phyloP scores from a whole-genome alignment of 2,113 vertebrate species.

The Hippotragus niger region DNA sequence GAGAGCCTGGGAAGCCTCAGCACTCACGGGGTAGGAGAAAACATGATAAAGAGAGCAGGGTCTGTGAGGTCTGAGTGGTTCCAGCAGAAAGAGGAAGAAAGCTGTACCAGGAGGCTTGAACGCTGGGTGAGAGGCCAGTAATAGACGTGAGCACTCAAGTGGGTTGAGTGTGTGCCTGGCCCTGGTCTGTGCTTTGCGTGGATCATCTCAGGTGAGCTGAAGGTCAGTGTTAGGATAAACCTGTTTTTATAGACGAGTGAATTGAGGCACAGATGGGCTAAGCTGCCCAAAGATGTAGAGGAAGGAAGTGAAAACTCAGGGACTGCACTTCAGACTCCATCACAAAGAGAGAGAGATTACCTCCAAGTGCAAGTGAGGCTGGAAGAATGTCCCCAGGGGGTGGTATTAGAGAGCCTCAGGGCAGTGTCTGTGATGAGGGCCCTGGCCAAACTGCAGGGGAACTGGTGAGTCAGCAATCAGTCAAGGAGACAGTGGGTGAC shows the following conservation, averaged over 20 bases:
- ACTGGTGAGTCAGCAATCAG: not conserved
- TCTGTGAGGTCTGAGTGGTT: not conserved
- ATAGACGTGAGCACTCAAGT: not conserved
- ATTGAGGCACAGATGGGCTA: not conserved
- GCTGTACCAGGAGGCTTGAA: not conserved
- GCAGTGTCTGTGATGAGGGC: not conserved
- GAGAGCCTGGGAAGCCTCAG: not conserved
- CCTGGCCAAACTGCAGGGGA: not conserved
- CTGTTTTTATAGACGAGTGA: not conserved
- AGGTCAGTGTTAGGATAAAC: not conserved
- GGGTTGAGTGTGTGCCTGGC: no score
- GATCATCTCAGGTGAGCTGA: not conserved
- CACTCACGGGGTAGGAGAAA: not conserved
- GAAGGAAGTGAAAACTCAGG: not conserved
- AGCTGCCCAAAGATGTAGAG: not conserved
- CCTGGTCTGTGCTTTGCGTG: not conserved
- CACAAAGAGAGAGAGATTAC: rapidly evolving
- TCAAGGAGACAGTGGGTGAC: not conserved
- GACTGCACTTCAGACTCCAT: not conserved
- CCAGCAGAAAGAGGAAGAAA: not conserved
- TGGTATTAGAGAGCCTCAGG: not conserved
- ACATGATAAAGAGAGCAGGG: not conserved
- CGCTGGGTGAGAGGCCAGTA: not conserved
- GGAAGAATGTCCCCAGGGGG: not conserved
- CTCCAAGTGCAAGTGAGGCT: not conserved